phyloP scores from a whole-genome alignment of 2,797 vertebrate genomes.

The Paramormyrops hopkinsi region DNA sequence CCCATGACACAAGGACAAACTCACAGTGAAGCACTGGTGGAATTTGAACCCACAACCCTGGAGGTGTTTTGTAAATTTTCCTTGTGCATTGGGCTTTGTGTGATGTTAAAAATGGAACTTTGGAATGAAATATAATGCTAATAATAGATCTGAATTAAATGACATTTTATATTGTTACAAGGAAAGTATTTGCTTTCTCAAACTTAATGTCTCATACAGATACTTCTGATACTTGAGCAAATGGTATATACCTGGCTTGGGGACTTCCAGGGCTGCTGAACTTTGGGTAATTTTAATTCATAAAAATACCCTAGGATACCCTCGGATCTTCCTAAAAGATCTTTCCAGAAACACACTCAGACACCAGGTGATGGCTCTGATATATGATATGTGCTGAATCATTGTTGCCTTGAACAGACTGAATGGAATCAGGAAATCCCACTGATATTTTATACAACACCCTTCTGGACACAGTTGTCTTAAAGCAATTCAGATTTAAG shows the following conservation, averaged over 20 bases:
- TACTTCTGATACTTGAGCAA: background rate
- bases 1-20: background rate
- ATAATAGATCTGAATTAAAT: background rate
- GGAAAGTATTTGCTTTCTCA: background rate
- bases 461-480: background rate
- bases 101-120: background rate
- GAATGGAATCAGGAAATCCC: background rate
- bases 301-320: background rate
- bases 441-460: background rate
- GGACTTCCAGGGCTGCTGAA: background rate
- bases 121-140: background rate
- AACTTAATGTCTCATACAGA: background rate
- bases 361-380: background rate
- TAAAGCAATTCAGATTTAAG: background rate
- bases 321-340: background rate
- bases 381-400: background rate
- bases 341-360: background rate
- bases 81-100: background rate
- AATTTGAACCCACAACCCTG: background rate
- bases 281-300: background rate
- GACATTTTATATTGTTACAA: background rate
- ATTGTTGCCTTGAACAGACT: background rate
- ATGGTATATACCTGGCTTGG: background rate
- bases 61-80: background rate
- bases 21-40: background rate